Evolutionary conservation across 2,888 invertebrate genomes (phyloP).

Genomic region (Hyles lineata): DNA sequence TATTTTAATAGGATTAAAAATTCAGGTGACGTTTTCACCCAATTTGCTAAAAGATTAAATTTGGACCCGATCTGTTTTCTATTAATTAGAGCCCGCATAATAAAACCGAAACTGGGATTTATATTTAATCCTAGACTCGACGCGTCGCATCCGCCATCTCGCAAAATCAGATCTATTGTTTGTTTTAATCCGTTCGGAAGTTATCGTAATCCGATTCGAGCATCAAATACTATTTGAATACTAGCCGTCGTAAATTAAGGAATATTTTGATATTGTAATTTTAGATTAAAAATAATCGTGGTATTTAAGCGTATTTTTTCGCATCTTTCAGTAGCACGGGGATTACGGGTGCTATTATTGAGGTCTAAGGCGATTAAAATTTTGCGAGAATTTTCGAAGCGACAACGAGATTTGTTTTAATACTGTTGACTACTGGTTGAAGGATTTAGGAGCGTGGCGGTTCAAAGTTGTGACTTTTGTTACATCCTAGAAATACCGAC

Average conservation of each 20-base stretch:
- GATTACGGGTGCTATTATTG: neutral
- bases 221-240: constrained; percentile 22
- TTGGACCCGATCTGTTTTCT: constrained; percentile 2
- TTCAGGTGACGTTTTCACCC: constrained; percentile 21
- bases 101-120: constrained; percentile 5
- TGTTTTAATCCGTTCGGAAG: constrained; percentile 29
- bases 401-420: constrained; percentile 16
- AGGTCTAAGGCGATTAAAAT: constrained; percentile 4
- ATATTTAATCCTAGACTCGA: constrained; percentile 8
- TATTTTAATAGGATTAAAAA: constrained; percentile 22
- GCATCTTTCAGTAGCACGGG: constrained; percentile 19
- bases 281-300: constrained; percentile 8
- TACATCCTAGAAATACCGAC: constrained; percentile 16
- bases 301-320: constrained; percentile 1
- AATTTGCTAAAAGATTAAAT: constrained; percentile 9
- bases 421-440: constrained; percentile 9
- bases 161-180: constrained; percentile 13
- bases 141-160: neutral
- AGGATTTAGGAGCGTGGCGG: neutral
- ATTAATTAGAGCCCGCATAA: constrained; percentile 6
- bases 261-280: constrained; percentile 31
- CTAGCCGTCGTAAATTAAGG: constrained; percentile 35
- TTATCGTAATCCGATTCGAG: constrained; percentile 10
- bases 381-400: constrained; percentile 17
- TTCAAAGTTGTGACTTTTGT: constrained; percentile 14